These are phyloP conservation scores for Aelia acuminata DNA, from an alignment of 2,888 invertebrate species.

Conservation along the genomic window DNA sequence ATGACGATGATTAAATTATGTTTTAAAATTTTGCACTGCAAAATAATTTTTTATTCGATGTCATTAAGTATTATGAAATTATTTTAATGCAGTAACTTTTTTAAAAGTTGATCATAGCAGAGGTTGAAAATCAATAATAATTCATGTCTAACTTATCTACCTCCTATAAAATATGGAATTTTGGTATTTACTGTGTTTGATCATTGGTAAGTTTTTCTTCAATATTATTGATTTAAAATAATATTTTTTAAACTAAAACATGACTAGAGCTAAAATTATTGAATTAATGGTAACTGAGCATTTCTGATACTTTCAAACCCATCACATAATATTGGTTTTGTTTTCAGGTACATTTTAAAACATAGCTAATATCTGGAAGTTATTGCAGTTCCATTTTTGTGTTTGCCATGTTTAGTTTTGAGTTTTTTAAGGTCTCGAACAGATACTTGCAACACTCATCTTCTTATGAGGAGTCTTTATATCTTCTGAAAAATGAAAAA, in stretches of 20 bases:
- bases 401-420: background rate
- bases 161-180: too few species aligned
- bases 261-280: background rate
- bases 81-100: too few species aligned
- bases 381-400: background rate
- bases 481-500: background rate
- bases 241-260: background rate
- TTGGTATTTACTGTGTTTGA: background rate
- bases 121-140: too few species aligned
- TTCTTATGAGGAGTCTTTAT: constrained; percentile 18
- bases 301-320: background rate
- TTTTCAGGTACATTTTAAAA: constrained; percentile 17
- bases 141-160: too few species aligned
- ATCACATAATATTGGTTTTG: background rate
- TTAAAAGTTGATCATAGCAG: too few species aligned
- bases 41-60: too few species aligned
- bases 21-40: background rate
- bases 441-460: constrained; percentile 34
- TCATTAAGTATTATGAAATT: too few species aligned
- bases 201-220: background rate
- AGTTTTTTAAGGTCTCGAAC: background rate
- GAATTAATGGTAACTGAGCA: background rate
- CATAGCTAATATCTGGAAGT: background rate
- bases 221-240: background rate
- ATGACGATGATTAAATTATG: background rate